Base-by-base conservation (phyloP, 2,113 vertebrate genomes). In the Shinisaurus crocodilurus region DNA sequence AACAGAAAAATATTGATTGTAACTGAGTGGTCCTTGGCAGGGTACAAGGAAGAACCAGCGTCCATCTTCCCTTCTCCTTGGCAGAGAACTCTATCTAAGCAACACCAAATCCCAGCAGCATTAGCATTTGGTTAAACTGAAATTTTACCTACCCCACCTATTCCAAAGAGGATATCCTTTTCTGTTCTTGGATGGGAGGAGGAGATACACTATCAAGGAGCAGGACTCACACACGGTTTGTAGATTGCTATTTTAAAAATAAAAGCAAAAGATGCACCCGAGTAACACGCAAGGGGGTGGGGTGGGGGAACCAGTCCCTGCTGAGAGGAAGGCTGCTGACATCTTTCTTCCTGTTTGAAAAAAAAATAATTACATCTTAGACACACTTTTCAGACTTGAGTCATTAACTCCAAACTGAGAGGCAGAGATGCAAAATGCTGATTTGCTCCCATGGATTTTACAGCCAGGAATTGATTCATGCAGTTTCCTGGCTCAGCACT, bases 81-180 rank as follows among this genome's bases (percentile, higher is more conserved):
- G 63, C 83, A 79, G 15, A 79, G 5, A 79, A 27, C 27, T 29
- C 25, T 63, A 48, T 63, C 75, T 43, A 89, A 83, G 37, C 32
- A 34, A 75, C 40, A 43, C 37, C 69, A 89, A 89, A 75, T 60
- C 80, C 43, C 45, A 8, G 43, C 43, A 81, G 82, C 16, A 50
- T 40, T 54, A 79, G 32, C 72, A 23, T 85, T 90, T 76, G 72
- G 25, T 48, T 50, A 70, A 79, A 6, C 45, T 79, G 34, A 69
- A 69, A 70, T 79, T n/a, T n/a, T 57, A 79, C 48, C 63, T 69
- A 77, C 88, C 60, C 57, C 57, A 67, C 57, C 43, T 90, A 77
- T 43, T 77, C 43, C 57, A 76, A 85, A 85, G 82, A 90, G 89
- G 74, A 86, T 85, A 57, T 69, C 75, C 48, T 50, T 90, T 80